phyloP scores from a whole-genome alignment of 2,797 vertebrate genomes.

The Chaetophractus vellerosus region DNA sequence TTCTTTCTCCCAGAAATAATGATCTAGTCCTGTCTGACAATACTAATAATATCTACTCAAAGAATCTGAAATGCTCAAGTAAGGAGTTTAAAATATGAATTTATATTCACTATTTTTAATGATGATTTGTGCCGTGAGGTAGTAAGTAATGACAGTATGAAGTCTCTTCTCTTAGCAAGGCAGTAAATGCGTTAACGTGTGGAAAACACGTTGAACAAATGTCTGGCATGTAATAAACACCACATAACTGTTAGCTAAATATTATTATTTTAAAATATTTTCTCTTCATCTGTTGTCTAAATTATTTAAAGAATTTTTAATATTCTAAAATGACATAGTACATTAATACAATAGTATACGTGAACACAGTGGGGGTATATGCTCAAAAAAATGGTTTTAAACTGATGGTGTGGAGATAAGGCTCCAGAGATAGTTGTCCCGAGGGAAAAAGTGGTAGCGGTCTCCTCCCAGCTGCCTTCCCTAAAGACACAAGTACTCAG shows the following conservation, averaged over 20 bases:
- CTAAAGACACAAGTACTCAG: not conserved
- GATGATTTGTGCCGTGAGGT: not conserved
- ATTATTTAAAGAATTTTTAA: not conserved
- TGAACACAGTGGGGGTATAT: not conserved
- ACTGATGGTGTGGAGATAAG: not conserved
- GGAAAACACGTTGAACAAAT: not conserved
- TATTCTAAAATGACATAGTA: no score
- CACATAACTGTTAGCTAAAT: not conserved
- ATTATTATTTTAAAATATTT: conserved; percentile 5
- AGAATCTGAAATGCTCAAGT: not conserved
- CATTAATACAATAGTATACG: not conserved
- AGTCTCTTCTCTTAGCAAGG: not conserved
- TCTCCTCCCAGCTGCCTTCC: not conserved
- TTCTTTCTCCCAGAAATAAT: not conserved
- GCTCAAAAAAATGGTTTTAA: not conserved
- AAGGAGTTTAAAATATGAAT: not conserved
- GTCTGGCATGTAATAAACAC: not conserved
- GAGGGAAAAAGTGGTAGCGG: not conserved
- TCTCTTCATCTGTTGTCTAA: not conserved
- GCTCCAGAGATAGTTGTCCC: not conserved
- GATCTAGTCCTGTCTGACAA: not conserved
- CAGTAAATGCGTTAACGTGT: not conserved
- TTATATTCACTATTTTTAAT: not conserved
- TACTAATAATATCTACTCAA: not conserved
- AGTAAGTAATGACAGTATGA: not conserved